Evolutionary conservation across 1,140 invertebrate genomes (phyloP), one percentile per base, ranked within the genome.

Genomic region (Drosophila asahinai): DNA sequence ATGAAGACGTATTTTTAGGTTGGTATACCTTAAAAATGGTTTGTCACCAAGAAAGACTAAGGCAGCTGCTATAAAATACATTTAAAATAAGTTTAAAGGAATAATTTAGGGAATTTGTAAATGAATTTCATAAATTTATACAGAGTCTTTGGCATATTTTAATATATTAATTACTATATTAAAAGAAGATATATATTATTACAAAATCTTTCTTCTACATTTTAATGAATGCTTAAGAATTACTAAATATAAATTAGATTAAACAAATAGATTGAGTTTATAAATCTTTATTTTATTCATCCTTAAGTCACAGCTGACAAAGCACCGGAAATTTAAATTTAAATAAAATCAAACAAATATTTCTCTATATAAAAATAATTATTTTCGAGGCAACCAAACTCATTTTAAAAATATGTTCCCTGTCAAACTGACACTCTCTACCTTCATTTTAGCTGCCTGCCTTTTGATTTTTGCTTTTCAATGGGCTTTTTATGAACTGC

Each of bases 401-500:
- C 14, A 55, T 71, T 45, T 72, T 38, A 33, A 58, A 58, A 60
- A 72, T 51, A 60, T 43, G 27, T 72, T 36, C 11, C 36, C 54
- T 51, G 27, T 40, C 62, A 54, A 12, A n/a, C 0, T 43, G 61
- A 30, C 62, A 47, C 49, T 45, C 49, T 45, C 63, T 40, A 67
- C 67, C 38, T 70, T 51, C 36, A 40, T 43, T 52, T 65, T 59
- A 61, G 51, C 36, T 22, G 49, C 38, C 58, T 12, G 27, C 43
- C 64, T 66, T 81, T 72, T 74, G 64, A 67, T 77, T 74, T 83
- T 63, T 74, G 63, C 70, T 72, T 80, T 83, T 63, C 33, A 83
- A 79, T 79, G 54, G 33, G 54, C 36, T 77, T 54, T 77, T 71
- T 47, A 71, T 73, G 67, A 73, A 73, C 67, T 73, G 36, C 54